Evolutionary conservation across 2,797 vertebrate genomes (phyloP).

Genomic region (Pipistrellus kuhlii): DNA sequence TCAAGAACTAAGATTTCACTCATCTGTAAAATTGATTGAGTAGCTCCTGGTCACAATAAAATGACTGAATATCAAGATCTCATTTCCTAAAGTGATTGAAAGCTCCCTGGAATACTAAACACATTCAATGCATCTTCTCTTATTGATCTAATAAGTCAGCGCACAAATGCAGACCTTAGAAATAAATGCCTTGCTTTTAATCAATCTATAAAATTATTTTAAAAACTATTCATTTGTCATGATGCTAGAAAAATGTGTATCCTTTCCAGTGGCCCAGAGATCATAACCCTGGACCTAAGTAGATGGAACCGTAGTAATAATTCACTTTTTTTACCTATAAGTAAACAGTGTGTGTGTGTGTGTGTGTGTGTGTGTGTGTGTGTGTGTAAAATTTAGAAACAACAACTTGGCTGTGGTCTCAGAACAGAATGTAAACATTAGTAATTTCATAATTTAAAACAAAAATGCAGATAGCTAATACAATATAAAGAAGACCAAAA

Average conservation of each 20-base stretch:
- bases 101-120: background rate
- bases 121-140: background rate
- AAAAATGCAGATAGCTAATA: background rate
- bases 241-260: background rate
- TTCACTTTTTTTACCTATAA: background rate
- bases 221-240: background rate
- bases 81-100: background rate
- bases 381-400: background rate
- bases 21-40: background rate
- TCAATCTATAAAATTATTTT: background rate
- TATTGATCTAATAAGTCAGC: background rate
- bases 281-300: background rate
- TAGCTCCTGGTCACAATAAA: background rate
- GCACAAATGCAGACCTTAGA: background rate
- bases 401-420: background rate
- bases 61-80: background rate
- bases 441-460: background rate
- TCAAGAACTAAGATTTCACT: conserved; percentile 21
- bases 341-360: background rate
- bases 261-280: background rate
- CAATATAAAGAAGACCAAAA: background rate
- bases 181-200: background rate
- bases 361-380: background rate
- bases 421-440: conserved; percentile 25
- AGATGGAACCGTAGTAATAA: background rate